Percentiles rank a stretch among this genome's conserved stretches.
Evolutionary conservation across 1,140 invertebrate species (phyloP).

Genomic region (Hyles euphorbiae): DNA sequence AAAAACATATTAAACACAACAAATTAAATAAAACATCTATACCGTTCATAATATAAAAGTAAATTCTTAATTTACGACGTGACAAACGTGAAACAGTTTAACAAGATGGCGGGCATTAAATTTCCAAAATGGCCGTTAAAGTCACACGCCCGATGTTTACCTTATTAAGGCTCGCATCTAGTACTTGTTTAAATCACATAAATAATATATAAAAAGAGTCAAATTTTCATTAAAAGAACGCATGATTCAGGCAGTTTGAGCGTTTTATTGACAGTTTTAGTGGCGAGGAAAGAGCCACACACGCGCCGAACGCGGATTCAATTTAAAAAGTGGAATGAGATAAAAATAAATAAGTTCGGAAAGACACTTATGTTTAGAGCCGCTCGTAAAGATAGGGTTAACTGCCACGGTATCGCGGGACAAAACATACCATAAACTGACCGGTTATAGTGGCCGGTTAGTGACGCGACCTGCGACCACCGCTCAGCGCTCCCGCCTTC

Average conservation of each 20-base stretch:
- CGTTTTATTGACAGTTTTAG: conserved; percentile 70
- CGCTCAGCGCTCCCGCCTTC: conserved; percentile 1
- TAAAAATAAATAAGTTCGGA: conserved; percentile 71
- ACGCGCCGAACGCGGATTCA: conserved; percentile 65
- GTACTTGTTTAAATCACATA: conserved; percentile 48
- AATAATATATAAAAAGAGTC: conserved; percentile 54
- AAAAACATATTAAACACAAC: conserved; percentile 9
- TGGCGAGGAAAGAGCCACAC: conserved; percentile 59
- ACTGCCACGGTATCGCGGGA: conserved; percentile 63
- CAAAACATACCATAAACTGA: conserved; percentile 71
- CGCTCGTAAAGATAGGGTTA: conserved; percentile 72
- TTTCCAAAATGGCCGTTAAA: conserved; percentile 41
- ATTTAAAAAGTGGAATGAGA: conserved; percentile 72
- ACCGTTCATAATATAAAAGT: too few species aligned
- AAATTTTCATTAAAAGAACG: conserved; percentile 63
- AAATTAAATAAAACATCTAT: conserved; percentile 14
- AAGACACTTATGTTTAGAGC: conserved; percentile 73
- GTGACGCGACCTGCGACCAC: conserved; percentile 32
- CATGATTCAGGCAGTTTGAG: conserved; percentile 46
- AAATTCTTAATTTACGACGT: conserved; percentile 34
- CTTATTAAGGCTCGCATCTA: conserved; percentile 42
- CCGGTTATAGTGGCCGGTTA: conserved; percentile 45
- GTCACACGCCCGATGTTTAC: conserved; percentile 33
- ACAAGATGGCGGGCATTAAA: conserved; percentile 37
- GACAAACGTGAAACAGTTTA: conserved; percentile 35